phyloP scores from a whole-genome alignment of 1,140 invertebrate species.

The Bombus sylvicola region DNA sequence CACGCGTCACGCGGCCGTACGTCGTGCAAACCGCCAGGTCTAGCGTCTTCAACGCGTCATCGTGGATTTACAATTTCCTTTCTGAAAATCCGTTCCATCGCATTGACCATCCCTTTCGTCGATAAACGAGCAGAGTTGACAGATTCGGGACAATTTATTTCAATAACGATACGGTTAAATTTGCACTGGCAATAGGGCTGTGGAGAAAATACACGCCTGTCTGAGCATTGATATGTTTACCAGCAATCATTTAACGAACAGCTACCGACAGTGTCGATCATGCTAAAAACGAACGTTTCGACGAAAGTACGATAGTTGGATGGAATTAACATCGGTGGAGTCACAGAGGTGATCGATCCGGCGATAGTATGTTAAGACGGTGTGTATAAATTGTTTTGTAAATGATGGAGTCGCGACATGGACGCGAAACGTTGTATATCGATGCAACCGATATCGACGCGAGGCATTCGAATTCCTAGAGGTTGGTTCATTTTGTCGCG shows the following conservation, averaged over 20 bases:
- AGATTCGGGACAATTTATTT: not conserved
- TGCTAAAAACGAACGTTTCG: not conserved
- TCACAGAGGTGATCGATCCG: not conserved
- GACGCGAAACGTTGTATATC: constrained; percentile 5
- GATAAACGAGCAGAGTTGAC: not conserved
- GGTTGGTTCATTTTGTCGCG: constrained; percentile 66
- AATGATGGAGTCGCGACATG: not conserved
- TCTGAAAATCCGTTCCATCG: not conserved
- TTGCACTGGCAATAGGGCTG: not conserved
- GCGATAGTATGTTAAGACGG: not conserved
- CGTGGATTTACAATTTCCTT: not conserved
- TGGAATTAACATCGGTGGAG: not conserved
- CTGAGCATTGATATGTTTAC: not conserved
- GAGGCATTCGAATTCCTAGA: constrained; percentile 59
- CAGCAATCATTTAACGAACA: not conserved
- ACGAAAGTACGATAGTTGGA: not conserved
- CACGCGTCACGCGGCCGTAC: not conserved
- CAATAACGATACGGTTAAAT: not conserved
- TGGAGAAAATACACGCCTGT: not conserved
- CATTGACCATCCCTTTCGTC: too few relatives aligned
- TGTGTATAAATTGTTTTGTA: not conserved
- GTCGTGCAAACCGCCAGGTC: not conserved
- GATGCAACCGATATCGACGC: constrained; percentile 31
- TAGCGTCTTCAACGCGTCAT: constrained; percentile 13
- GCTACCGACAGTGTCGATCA: not conserved